These are phyloP conservation scores for Zelleria hepariella DNA, from an alignment of 2,888 invertebrate genomes.

Conservation along the genomic window DNA sequence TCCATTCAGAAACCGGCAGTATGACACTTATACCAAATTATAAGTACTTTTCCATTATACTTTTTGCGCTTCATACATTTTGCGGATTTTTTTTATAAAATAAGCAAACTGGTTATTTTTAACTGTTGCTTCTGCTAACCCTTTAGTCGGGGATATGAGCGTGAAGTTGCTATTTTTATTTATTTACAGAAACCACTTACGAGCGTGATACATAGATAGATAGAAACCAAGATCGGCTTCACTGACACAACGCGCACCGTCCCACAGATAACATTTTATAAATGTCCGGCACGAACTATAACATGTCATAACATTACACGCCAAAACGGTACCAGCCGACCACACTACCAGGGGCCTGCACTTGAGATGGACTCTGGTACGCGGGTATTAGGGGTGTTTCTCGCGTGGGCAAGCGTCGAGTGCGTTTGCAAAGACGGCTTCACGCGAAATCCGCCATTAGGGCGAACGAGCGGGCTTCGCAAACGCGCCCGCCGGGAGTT, in stretches of 20 bases:
- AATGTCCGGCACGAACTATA: neutral
- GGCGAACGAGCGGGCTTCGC: conserved; percentile 16
- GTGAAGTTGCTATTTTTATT: too few species aligned
- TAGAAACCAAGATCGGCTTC: neutral
- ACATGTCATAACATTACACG: neutral
- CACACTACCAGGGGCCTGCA: neutral
- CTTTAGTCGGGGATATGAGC: too few species aligned
- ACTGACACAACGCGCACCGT: neutral
- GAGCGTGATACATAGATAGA: too few species aligned
- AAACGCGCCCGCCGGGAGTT: conserved; percentile 22
- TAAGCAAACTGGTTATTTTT: too few species aligned
- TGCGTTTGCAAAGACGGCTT: conserved; percentile 12
- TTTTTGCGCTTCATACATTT: too few species aligned
- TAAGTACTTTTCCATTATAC: too few species aligned
- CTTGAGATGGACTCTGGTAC: neutral
- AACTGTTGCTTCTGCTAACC: too few species aligned
- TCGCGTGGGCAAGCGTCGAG: neutral
- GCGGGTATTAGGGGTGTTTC: neutral
- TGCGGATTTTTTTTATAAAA: too few species aligned
- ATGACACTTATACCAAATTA: too few species aligned
- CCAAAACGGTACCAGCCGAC: neutral
- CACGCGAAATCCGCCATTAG: conserved; percentile 13
- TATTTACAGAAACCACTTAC: neutral
- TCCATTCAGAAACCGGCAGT: too few species aligned
- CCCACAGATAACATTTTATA: neutral